These are phyloP conservation scores for Battus philenor DNA, from an alignment of 1,140 invertebrate genomes.

Conservation along the genomic window DNA sequence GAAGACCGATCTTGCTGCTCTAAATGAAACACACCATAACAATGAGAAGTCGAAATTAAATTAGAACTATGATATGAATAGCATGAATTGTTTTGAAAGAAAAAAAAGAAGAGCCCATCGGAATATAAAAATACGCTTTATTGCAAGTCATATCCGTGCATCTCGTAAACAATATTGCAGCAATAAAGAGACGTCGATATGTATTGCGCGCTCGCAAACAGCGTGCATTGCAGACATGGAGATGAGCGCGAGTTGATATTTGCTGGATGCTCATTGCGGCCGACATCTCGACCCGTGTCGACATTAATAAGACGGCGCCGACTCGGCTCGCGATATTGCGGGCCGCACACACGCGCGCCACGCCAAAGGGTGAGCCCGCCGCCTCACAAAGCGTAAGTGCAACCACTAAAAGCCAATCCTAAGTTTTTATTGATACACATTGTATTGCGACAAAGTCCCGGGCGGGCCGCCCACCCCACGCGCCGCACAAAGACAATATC, in stretches of 20 bases:
- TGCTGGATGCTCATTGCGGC: slow-evolving; percentile 10
- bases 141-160: slow-evolving; percentile 1
- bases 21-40: too few relatives aligned
- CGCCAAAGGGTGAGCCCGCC: slow-evolving; percentile 71
- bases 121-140: neutral
- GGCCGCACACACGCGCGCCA: slow-evolving; percentile 35
- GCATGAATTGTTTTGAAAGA: too few relatives aligned
- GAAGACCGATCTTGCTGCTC: too few relatives aligned
- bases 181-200: too few relatives aligned
- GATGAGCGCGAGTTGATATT: slow-evolving; percentile 9
- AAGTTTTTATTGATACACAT: slow-evolving; percentile 76
- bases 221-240: slow-evolving; percentile 9
- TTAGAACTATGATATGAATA: too few relatives aligned
- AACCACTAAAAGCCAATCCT: slow-evolving; percentile 76
- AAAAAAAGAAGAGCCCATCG: too few relatives aligned
- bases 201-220: too few relatives aligned
- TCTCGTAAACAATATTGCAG: too few relatives aligned
- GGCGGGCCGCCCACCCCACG: slow-evolving; percentile 61
- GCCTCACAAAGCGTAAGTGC: slow-evolving; percentile 74
- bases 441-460: slow-evolving; percentile 75
- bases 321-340: slow-evolving; percentile 45
- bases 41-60: too few relatives aligned
- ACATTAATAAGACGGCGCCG: slow-evolving; percentile 28
- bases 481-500: slow-evolving; percentile 74
- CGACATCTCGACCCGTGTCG: slow-evolving; percentile 1